These are phyloP conservation scores for Menidia menidia DNA, from an alignment of 2,797 vertebrate genomes.

Conservation along the genomic window DNA sequence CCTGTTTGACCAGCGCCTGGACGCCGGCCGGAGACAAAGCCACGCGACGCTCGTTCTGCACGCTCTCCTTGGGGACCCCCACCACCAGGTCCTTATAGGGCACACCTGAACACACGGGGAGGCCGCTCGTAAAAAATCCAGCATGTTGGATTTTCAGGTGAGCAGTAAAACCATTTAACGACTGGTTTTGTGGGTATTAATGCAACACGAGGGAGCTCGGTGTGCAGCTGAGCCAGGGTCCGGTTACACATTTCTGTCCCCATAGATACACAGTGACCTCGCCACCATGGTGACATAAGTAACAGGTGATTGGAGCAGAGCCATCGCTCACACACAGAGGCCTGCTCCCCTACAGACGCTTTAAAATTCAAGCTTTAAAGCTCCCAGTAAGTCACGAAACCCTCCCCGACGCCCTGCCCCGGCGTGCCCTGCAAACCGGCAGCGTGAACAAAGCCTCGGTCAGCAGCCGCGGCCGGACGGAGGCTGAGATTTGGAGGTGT, in stretches of 20 bases:
- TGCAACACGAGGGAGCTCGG: conserved; percentile 11
- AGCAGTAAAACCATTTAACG: neutral
- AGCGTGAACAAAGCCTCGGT: conserved; percentile 8
- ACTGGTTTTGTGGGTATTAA: neutral
- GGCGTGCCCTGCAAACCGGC: neutral
- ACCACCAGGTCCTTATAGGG: conserved; percentile 79
- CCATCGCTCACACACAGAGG: conserved; percentile 65
- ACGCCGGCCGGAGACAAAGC: conserved; percentile 77
- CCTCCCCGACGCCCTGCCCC: conserved; percentile 8
- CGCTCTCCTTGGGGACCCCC: conserved; percentile 80
- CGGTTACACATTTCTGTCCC: conserved; percentile 80
- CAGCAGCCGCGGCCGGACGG: neutral
- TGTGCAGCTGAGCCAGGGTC: conserved; percentile 45
- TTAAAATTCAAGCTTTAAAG: conserved; percentile 41
- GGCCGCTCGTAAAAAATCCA: neutral
- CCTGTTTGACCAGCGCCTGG: conserved; percentile 81
- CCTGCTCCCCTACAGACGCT: conserved; percentile 46
- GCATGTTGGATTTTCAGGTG: neutral
- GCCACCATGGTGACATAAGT: conserved; percentile 78
- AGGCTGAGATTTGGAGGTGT: conserved; percentile 46
- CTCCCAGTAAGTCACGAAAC: conserved; percentile 31
- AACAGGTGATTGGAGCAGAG: conserved; percentile 82
- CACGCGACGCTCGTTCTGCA: conserved; percentile 79
- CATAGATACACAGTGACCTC: conserved; percentile 75
- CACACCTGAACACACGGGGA: conserved; percentile 66